phyloP scores from a whole-genome alignment of 1,140 invertebrate genomes.

The Zaprionus lachaisei region DNA sequence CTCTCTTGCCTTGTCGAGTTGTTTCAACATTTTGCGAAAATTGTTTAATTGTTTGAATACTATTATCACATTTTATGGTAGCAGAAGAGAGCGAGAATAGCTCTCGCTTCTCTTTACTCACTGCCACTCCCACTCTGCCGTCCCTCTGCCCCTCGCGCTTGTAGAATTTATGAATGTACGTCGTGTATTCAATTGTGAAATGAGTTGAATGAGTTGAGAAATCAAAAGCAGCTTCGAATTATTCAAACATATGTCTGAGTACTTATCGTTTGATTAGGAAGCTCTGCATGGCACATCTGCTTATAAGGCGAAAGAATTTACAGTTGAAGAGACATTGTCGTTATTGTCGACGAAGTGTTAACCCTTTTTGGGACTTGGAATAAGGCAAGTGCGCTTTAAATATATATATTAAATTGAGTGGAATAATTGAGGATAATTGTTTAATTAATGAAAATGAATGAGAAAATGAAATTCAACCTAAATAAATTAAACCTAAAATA shows the following conservation, averaged over 20 bases:
- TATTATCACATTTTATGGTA: slow-evolving; percentile 71
- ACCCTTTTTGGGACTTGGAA: neutral
- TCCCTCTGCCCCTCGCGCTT: neutral
- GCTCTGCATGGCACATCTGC: slow-evolving; percentile 66
- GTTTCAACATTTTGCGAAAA: slow-evolving; percentile 77
- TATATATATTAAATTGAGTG: neutral
- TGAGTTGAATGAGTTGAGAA: slow-evolving; percentile 37
- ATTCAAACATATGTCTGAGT: slow-evolving; percentile 59
- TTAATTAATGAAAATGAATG: neutral
- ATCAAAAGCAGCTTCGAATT: slow-evolving; percentile 59
- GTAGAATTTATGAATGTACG: slow-evolving; percentile 52
- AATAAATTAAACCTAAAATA: too few relatives aligned
- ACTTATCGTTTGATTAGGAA: slow-evolving; percentile 50
- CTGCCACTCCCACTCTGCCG: neutral
- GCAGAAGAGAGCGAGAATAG: neutral
- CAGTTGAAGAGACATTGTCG: neutral
- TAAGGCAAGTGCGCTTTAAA: slow-evolving; percentile 3
- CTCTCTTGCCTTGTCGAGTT: slow-evolving; percentile 35
- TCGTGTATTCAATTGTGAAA: slow-evolving; percentile 41
- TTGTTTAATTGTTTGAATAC: slow-evolving; percentile 79
- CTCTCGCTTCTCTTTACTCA: neutral
- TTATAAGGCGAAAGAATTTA: slow-evolving; percentile 48
- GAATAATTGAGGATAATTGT: neutral
- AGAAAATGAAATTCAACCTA: too few relatives aligned
- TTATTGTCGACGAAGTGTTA: too few relatives aligned